These are phyloP conservation scores for Drosophila leontia DNA, from an alignment of 1,140 invertebrate genomes.

Conservation along the genomic window DNA sequence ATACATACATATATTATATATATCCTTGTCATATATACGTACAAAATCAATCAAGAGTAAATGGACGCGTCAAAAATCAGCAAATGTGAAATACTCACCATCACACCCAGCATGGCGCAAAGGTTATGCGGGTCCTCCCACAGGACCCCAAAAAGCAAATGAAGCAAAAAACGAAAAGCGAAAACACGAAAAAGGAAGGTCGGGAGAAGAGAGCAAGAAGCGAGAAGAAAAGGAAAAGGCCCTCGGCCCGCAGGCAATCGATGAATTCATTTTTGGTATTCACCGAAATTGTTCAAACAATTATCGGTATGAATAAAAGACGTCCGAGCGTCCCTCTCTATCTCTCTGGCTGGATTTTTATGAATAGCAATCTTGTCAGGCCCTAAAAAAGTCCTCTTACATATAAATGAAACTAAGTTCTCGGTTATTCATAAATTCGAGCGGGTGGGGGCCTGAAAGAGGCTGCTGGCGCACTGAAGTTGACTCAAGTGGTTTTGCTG, in stretches of 20 bases:
- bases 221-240: slow-evolving; percentile 29
- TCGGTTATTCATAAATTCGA: slow-evolving; percentile 31
- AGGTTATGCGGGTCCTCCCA: slow-evolving; percentile 46
- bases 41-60: slow-evolving; percentile 76
- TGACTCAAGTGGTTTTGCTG: slow-evolving; percentile 22
- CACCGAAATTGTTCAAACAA: slow-evolving; percentile 52
- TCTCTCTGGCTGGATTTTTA: slow-evolving; percentile 11
- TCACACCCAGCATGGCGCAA: slow-evolving; percentile 10
- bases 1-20: neutral
- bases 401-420: slow-evolving; percentile 17
- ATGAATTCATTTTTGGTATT: slow-evolving; percentile 54
- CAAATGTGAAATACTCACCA: slow-evolving; percentile 66
- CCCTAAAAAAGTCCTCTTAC: slow-evolving; percentile 12
- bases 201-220: neutral
- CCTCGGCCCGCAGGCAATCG: slow-evolving; percentile 33
- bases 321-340: neutral
- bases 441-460: slow-evolving; percentile 5
- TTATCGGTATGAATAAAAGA: slow-evolving; percentile 54
- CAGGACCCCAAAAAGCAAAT: slow-evolving; percentile 23
- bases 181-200: slow-evolving; percentile 4
- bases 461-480: slow-evolving; percentile 16
- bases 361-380: slow-evolving; percentile 33
- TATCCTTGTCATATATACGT: neutral
- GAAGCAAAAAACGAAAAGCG: slow-evolving; percentile 21
- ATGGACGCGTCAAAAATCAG: slow-evolving; percentile 74